A percentile compares a stretch with the other conserved stretches of the same genome.
These are phyloP conservation scores for Pedicia rivosa DNA, from an alignment of 2,888 invertebrate genomes.

Conservation along the genomic window DNA sequence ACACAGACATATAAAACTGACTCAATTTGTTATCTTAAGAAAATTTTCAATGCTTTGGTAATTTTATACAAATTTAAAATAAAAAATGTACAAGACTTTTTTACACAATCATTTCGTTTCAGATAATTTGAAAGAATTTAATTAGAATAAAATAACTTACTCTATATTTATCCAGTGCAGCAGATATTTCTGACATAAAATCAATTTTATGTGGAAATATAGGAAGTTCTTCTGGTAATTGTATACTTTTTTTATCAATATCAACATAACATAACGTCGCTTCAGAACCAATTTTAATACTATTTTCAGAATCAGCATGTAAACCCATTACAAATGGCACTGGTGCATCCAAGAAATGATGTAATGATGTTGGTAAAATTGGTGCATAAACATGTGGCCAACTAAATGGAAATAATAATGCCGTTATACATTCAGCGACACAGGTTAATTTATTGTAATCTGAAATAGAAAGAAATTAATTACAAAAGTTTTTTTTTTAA, in stretches of 20 bases:
- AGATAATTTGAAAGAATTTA: not conserved
- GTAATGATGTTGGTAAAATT: constrained; percentile 83
- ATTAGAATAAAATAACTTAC: too few species aligned
- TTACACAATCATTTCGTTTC: not conserved
- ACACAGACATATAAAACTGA: too few species aligned
- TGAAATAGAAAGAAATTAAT: constrained; percentile 24
- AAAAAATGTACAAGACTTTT: too few species aligned
- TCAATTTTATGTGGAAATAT: constrained; percentile 80
- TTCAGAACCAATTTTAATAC: constrained; percentile 54
- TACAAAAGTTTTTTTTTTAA: constrained; percentile 5
- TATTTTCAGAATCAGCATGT: constrained; percentile 41
- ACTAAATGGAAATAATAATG: constrained; percentile 81
- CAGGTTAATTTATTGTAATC: constrained; percentile 93
- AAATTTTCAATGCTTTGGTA: too few species aligned
- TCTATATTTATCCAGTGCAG: constrained; percentile 55
- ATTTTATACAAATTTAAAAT: too few species aligned
- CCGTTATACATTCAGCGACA: constrained; percentile 85
- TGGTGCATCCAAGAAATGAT: constrained; percentile 96
- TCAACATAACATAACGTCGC: constrained; percentile 91
- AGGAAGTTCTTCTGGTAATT: constrained; percentile 90
- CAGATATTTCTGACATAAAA: constrained; percentile 70
- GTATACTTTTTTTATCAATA: constrained; percentile 83
- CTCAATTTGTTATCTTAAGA: too few species aligned
- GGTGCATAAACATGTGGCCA: constrained; percentile 99
- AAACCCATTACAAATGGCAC: constrained; percentile 98